A percentile compares a stretch with the other conserved stretches of the same genome.
Evolutionary conservation across 2,113 vertebrate species (phyloP).

Genomic region (Rhodinocichla rosea): DNA sequence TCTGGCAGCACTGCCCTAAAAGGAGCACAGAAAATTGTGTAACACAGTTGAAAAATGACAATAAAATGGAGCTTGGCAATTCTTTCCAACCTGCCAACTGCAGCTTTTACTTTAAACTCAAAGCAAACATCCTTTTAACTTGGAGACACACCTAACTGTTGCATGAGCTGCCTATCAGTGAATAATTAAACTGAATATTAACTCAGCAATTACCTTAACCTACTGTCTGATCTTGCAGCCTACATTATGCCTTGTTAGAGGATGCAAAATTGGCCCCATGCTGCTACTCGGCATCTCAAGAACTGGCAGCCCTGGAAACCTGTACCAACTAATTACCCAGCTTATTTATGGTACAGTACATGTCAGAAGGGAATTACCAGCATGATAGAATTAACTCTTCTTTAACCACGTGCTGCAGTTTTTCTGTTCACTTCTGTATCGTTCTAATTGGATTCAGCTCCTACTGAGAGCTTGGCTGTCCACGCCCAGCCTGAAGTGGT

Average conservation of each 20-base stretch:
- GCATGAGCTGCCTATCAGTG: neutral
- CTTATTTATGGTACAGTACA: constrained; percentile 58
- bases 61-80: neutral
- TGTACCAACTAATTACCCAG: constrained; percentile 39
- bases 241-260: neutral
- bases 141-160: constrained; percentile 15
- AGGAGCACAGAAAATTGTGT: neutral
- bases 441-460: constrained; percentile 23
- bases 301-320: constrained; percentile 42
- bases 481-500: neutral
- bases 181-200: constrained; percentile 13
- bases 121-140: constrained; percentile 30
- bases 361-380: constrained; percentile 60
- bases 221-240: constrained; percentile 9
- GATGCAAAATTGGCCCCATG: neutral
- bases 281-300: neutral
- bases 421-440: neutral
- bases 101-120: neutral
- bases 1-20: neutral
- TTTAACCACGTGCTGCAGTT: neutral
- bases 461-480: neutral
- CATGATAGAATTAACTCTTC: constrained; percentile 35
- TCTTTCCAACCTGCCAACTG: neutral
- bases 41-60: neutral
- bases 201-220: constrained; percentile 6